Conservation (phyloP, 2,888 invertebrate genomes). For the Cosmia trapezina region DNA sequence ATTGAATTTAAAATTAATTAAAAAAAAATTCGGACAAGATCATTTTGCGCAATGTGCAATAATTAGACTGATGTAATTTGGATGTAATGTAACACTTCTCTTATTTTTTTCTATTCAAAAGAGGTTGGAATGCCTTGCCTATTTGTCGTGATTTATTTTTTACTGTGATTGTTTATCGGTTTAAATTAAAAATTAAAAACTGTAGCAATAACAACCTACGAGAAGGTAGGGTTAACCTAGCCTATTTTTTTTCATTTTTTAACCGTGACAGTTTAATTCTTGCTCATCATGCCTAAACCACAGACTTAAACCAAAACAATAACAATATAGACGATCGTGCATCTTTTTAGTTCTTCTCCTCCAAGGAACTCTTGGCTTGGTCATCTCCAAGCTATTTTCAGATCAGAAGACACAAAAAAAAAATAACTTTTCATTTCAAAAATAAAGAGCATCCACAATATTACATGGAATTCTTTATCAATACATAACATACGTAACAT, state of each 20-base stretch:
- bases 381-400: background rate
- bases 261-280: background rate
- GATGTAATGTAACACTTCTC: constrained; percentile 14
- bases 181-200: constrained; percentile 10
- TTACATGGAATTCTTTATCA: background rate
- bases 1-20: constrained; percentile 38
- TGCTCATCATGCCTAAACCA: background rate
- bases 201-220: background rate
- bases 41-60: constrained; percentile 43
- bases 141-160: background rate
- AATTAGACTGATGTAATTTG: constrained; percentile 23
- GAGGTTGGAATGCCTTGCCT: background rate
- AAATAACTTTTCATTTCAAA: background rate
- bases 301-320: background rate
- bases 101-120: background rate
- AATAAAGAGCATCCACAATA: background rate
- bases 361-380: background rate
- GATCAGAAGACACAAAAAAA: background rate
- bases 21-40: constrained; percentile 7
- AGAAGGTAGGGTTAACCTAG: background rate
- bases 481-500: background rate
- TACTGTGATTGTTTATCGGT: constrained; percentile 1
- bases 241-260: background rate
- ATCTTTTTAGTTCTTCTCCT: background rate
- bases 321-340: background rate